Percentiles rank a stretch among this genome's conserved stretches.
Conservation (phyloP, 2,797 vertebrate species). For the Mallotus villosus region DNA sequence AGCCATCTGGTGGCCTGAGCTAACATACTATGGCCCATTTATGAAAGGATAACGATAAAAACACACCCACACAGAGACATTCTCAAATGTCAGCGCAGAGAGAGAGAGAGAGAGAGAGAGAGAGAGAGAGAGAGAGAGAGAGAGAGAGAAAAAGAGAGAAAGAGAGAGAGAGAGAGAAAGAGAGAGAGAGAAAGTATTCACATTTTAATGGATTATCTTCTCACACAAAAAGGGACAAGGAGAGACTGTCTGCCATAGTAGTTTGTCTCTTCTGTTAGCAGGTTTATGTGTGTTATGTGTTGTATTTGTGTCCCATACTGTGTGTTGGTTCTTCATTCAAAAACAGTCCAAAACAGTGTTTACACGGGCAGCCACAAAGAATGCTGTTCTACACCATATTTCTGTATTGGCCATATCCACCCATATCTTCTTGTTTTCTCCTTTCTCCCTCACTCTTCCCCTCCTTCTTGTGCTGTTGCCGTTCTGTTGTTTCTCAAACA, state of each 20-base stretch:
- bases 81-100: too few species aligned
- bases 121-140: conserved; percentile 37
- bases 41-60: conserved; percentile 25
- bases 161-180: conserved; percentile 7
- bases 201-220: not conserved
- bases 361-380: not conserved
- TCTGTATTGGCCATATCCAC: conserved; percentile 1
- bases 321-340: not conserved
- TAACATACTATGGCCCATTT: conserved; percentile 24
- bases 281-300: not conserved
- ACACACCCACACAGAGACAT: not conserved
- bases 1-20: conserved; percentile 50
- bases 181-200: conserved; percentile 10
- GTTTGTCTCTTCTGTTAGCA: not conserved
- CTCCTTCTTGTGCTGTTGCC: not conserved
- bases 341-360: not conserved
- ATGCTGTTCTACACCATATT: not conserved
- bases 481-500: not conserved
- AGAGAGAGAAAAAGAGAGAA: too few species aligned
- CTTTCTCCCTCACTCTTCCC: not conserved
- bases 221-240: not conserved
- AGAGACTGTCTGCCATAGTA: not conserved
- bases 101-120: conserved; percentile 19
- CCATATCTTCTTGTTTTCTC: not conserved
- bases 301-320: not conserved